Evolutionary conservation across 2,113 vertebrate genomes (phyloP).

Genomic region (Hemichromis elongatus): DNA sequence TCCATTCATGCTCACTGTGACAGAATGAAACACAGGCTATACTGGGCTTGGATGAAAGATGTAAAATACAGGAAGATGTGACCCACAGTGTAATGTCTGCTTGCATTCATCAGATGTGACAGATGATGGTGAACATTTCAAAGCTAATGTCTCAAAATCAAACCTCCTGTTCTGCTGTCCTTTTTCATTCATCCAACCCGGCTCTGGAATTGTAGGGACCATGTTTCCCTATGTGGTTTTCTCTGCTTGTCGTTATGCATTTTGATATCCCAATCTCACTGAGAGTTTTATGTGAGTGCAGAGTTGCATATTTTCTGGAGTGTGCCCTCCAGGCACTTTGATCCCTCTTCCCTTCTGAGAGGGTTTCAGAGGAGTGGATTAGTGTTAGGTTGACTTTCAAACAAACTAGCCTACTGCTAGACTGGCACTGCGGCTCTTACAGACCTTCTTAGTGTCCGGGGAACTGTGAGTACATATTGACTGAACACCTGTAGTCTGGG

Average conservation of each 20-base stretch:
- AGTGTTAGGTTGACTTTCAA: slow-evolving; percentile 47
- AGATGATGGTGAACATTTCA: slow-evolving; percentile 23
- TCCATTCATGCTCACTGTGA: background rate
- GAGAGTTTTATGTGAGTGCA: slow-evolving; percentile 1
- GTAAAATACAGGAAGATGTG: background rate
- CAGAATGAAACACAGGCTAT: background rate
- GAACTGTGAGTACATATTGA: slow-evolving; percentile 43
- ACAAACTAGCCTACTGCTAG: slow-evolving; percentile 28
- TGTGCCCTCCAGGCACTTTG: slow-evolving; percentile 9
- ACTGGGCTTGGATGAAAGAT: background rate
- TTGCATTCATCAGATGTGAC: slow-evolving; percentile 26
- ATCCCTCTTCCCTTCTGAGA: background rate
- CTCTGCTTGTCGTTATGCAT: background rate
- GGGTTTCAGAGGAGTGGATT: slow-evolving; percentile 50
- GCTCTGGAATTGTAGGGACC: background rate
- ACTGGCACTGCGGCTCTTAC: slow-evolving; percentile 2
- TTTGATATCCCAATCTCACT: background rate
- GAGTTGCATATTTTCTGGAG: slow-evolving; percentile 34
- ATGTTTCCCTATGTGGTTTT: background rate
- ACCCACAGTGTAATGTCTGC: background rate
- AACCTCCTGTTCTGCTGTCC: slow-evolving; percentile 21
- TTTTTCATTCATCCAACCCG: background rate
- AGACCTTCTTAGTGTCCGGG: slow-evolving; percentile 23
- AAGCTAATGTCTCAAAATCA: slow-evolving; percentile 18
- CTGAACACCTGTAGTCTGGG: slow-evolving; percentile 22